Evolutionary conservation across 2,888 invertebrate genomes (phyloP), one percentile per base, ranked within the genome.

Genomic region (Pristionchus entomophagus): DNA sequence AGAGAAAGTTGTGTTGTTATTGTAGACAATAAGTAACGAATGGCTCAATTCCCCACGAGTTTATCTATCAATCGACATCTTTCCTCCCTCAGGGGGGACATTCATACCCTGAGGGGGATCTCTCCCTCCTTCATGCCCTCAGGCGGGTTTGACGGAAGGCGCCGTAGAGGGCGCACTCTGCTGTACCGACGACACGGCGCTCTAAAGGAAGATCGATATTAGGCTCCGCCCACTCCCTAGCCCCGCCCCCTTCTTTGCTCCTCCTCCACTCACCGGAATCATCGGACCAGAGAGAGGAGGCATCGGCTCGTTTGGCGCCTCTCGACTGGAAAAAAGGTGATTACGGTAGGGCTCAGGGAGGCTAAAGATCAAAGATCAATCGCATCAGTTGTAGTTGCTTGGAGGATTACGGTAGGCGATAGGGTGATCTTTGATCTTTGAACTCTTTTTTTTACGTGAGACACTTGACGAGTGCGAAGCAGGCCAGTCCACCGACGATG

Each of bases 31-130:
- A n/a, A n/a, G n/a, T n/a, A n/a, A n/a, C n/a, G n/a, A n/a, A n/a
- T n/a, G n/a, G n/a, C n/a, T 4, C 65, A 19, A 35, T 65, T 65
- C 14, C 65, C 35, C 65, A 35, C 65, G 65, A 65, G 65, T 65
- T 65, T 65, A 65, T 65, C 65, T 29, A 65, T 65, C 65, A 65
- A 65, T 65, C 65, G 65, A 35, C 22, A 65, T 65, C 35, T 65
- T 35, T 19, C 65, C 32, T 29, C 1, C 65, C 22, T 35, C 35
- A n/a, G 65, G n/a, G n/a, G n/a, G n/a, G n/a, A n/a, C n/a, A n/a
- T n/a, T n/a, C n/a, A n/a, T 65, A 65, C 5, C 35, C 35, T 35
- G 29, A 65, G 65, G 65, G n/a, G 59, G n/a, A n/a, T 29, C 32
- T 59, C 59, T 59, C 32, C 14, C 19, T 45, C 6, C 45, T 10